Percentiles rank a stretch among this genome's conserved stretches.
Conservation (phyloP, 1,140 invertebrate species). For the Penaeus vannamei region DNA sequence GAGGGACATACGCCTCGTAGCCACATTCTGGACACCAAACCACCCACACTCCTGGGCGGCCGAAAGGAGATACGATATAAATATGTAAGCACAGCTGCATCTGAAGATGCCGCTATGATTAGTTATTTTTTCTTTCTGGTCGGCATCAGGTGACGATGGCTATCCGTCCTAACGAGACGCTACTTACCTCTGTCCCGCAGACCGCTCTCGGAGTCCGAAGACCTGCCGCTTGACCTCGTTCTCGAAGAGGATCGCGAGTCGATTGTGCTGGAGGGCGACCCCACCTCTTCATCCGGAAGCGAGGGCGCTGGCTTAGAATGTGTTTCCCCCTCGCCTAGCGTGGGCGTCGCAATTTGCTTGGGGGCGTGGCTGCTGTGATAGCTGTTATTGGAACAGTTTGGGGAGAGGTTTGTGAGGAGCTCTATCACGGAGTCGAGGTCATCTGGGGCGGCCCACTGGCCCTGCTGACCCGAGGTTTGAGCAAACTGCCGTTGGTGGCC, state of each 20-base stretch:
- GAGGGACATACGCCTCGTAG: slow-evolving; percentile 73
- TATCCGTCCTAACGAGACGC: too few relatives aligned
- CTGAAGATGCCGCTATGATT: too few relatives aligned
- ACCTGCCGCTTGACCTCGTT: slow-evolving; percentile 43
- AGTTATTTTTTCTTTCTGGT: background rate
- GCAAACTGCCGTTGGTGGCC: too few relatives aligned
- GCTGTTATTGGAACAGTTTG: background rate
- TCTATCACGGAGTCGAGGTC: slow-evolving; percentile 47
- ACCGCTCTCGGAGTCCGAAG: slow-evolving; percentile 40
- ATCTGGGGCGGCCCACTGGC: too few relatives aligned
- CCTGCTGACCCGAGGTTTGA: too few relatives aligned
- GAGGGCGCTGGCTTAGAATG: background rate
- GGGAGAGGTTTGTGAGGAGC: slow-evolving; percentile 48
- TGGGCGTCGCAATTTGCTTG: background rate
- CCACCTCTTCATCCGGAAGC: background rate
- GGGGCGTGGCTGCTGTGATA: background rate
- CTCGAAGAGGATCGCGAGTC: slow-evolving; percentile 48
- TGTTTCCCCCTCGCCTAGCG: slow-evolving; percentile 12
- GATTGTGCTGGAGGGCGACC: slow-evolving; percentile 43
- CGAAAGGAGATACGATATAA: background rate
- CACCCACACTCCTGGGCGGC: slow-evolving; percentile 47
- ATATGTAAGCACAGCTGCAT: background rate
- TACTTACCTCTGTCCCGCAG: slow-evolving; percentile 31
- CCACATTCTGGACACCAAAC: slow-evolving; percentile 75
- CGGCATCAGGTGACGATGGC: too few relatives aligned